A percentile compares a stretch with the other conserved stretches of the same genome.
Conservation (phyloP, 37 sponge, comb jelly and placozoan species). For the Dysidea cf. avara region DNA sequence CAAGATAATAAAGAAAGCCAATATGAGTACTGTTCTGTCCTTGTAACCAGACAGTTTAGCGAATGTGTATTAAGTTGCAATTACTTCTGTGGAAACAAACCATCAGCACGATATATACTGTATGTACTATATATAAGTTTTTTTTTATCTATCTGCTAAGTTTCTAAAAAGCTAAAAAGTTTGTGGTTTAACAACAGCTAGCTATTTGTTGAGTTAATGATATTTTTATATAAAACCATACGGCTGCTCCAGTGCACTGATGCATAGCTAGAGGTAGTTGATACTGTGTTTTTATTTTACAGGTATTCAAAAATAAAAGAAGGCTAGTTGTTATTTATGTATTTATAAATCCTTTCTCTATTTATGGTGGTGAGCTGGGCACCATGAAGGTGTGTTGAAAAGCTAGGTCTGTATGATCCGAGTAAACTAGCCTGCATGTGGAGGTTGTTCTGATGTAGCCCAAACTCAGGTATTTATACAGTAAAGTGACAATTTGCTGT, state of each 20-base stretch:
- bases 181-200: no score
- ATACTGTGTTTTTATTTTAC: background rate
- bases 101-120: no score
- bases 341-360: no score
- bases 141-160: no score
- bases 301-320: conserved; percentile 97
- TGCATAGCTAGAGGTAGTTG: no score
- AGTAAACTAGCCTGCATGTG: conserved; percentile 93
- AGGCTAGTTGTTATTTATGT: conserved; percentile 93
- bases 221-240: no score
- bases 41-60: background rate
- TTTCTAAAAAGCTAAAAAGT: no score
- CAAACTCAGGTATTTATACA: conserved; percentile 41
- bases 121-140: no score
- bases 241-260: background rate
- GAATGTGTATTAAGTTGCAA: background rate
- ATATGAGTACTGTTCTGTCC: background rate
- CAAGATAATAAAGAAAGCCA: conserved; percentile 64
- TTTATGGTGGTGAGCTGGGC: no score
- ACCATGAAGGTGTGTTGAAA: conserved; percentile 93
- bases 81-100: no score
- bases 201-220: no score
- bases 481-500: background rate
- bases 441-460: conserved; percentile 84
- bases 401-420: conserved; percentile 75